A percentile compares a stretch with the other conserved stretches of the same genome.
Conservation (phyloP, 37 sponge, comb jelly and placozoan species). For the Cladorhizidae sp. region DNA sequence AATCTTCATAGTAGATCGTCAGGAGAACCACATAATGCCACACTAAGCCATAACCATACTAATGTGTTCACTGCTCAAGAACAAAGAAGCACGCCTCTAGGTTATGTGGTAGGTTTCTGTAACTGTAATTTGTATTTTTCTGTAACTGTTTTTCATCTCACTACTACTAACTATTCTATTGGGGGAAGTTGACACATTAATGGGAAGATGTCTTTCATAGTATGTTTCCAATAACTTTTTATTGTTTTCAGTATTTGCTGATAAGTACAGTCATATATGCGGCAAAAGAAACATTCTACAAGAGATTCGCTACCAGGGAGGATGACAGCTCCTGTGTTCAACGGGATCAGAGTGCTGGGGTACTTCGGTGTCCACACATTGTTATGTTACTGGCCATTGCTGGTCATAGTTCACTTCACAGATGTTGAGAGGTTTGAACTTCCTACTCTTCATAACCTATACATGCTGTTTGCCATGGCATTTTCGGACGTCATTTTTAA, state of each 20-base stretch:
- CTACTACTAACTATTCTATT: no score
- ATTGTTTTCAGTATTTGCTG: not conserved
- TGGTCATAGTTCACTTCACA: conserved; percentile 37
- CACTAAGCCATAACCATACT: no score
- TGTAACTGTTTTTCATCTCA: no score
- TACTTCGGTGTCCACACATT: conserved; percentile 75
- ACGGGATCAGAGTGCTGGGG: conserved; percentile 69
- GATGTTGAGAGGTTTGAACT: conserved; percentile 42
- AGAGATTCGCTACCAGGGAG: conserved; percentile 42
- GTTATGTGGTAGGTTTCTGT: conserved; percentile 23
- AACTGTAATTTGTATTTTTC: no score
- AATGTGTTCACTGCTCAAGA: no score
- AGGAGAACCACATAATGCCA: no score
- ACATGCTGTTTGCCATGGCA: conserved; percentile 28
- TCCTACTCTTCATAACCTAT: conserved; percentile 25
- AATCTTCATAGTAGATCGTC: not conserved
- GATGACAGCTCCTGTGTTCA: conserved; percentile 61
- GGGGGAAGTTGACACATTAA: no score
- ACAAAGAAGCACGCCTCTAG: conserved; percentile 20
- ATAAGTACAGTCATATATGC: conserved; percentile 9
- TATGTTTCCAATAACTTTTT: no score
- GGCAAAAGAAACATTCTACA: conserved; percentile 57
- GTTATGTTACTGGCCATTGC: conserved; percentile 53
- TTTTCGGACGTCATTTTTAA: conserved; percentile 52
- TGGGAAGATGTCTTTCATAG: no score